Evolutionary conservation across 2,113 vertebrate species (phyloP), one percentile per base, ranked within the genome.

Genomic region (Passer montanus): DNA sequence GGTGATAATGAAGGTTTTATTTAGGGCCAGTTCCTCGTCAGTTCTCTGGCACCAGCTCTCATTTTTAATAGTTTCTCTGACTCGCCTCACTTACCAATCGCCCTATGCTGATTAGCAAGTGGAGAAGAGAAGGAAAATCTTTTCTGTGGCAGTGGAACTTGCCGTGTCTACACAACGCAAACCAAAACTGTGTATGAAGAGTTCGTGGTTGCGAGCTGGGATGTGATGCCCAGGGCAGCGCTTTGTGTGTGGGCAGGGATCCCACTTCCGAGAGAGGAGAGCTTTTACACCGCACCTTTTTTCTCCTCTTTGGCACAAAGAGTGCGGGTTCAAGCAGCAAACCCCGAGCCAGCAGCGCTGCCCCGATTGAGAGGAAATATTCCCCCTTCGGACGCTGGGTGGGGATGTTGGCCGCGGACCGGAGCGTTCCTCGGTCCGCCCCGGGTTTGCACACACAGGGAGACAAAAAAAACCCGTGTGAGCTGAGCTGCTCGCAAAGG

Each of bases 201-300:
- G 31, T 0, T 39, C 0, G 4, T 21, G 5, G 5, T 7, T 22
- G 30, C 1, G 18, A 49, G 43, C 0, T 21, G 76, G 17, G 46
- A 15, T 37, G 31, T 0, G 47, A 37, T 6, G 17, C 4, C 16
- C 24, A 3, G 46, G 37, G 41, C 55, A 52, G 68, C 4, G 8
- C n/a, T n/a, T 20, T 66, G 8, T 9, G 2, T 1, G 9, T 1
- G 18, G 30, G 31, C 47, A 16, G 35, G 14, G 23, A 72, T 9
- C 28, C 26, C 27, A 2, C 6, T 35, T 15, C n/a, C 10, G 21
- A 44, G 7, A 1, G 14, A 73, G 17, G 4, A 47, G 28, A 50
- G 26, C 35, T 5, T 67, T 86, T 58, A 17, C 43, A 9, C 5
- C 6, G 12, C 10, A 0, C 0, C 1, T n/a, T 20, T 63, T 6